These are phyloP conservation scores for Drosophila virilis DNA, from an alignment of 1,140 invertebrate genomes.

Conservation along the genomic window DNA sequence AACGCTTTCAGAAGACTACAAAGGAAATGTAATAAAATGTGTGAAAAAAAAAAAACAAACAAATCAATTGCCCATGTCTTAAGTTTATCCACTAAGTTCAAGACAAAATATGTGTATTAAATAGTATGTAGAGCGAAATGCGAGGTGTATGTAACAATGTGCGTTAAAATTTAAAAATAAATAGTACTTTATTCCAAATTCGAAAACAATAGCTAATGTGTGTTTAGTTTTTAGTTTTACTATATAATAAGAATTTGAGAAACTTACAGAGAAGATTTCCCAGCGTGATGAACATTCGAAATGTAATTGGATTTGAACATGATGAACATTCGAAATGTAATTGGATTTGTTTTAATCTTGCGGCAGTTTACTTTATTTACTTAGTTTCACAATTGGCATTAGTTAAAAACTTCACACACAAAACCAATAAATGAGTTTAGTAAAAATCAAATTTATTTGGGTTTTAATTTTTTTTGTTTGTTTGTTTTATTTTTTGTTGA, in stretches of 20 bases:
- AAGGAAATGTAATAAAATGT: slow-evolving; percentile 14
- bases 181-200: slow-evolving; percentile 77
- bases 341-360: too few species aligned
- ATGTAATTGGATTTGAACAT: too few species aligned
- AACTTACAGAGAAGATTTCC: too few species aligned
- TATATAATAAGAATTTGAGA: too few species aligned
- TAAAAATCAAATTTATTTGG: slow-evolving; percentile 36
- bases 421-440: slow-evolving; percentile 3
- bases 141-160: slow-evolving; percentile 72
- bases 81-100: slow-evolving; percentile 78
- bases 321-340: too few species aligned
- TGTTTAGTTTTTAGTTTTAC: too few species aligned
- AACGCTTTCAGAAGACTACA: slow-evolving; percentile 67
- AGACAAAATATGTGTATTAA: slow-evolving; percentile 79
- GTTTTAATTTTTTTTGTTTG: slow-evolving; percentile 62
- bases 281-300: too few species aligned
- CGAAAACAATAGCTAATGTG: slow-evolving; percentile 14
- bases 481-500: slow-evolving; percentile 64
- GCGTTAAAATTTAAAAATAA: slow-evolving; percentile 78
- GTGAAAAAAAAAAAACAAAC: slow-evolving; percentile 17
- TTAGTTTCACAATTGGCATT: not conserved
- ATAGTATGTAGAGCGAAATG: slow-evolving; percentile 72
- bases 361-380: not conserved
- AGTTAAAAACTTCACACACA: not conserved
- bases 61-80: slow-evolving; percentile 74